Evolutionary conservation across 2,113 vertebrate species (phyloP).

Genomic region (Onychostruthus taczanowskii): DNA sequence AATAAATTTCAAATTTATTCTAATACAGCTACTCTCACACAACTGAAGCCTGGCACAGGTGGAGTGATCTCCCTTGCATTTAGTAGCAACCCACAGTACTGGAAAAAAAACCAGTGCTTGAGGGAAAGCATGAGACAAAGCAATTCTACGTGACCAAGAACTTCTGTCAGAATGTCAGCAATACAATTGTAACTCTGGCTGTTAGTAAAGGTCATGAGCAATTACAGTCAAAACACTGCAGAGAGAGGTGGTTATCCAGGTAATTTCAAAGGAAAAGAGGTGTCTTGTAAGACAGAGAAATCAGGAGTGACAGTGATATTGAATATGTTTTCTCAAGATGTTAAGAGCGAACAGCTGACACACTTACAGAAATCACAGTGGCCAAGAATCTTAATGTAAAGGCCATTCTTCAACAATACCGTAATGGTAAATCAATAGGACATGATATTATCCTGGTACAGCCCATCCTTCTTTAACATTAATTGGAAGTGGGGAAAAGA

Average conservation of each 20-base stretch:
- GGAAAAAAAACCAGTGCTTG: not conserved
- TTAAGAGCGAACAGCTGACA: not conserved
- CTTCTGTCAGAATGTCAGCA: not conserved
- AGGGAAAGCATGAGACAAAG: not conserved
- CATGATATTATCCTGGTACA: not conserved
- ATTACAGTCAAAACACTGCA: not conserved
- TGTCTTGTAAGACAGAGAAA: not conserved
- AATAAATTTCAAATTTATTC: too few species aligned
- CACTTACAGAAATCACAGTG: not conserved
- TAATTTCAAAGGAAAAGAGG: not conserved
- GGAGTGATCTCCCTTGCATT: not conserved
- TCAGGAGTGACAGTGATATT: not conserved
- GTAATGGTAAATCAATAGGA: not conserved
- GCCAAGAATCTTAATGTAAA: not conserved
- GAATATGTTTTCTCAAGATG: not conserved
- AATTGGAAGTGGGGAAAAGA: not conserved
- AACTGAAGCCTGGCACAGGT: not conserved
- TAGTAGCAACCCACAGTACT: not conserved
- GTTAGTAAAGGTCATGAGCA: not conserved
- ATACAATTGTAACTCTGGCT: not conserved
- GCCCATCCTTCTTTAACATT: not conserved
- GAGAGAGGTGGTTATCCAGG: not conserved
- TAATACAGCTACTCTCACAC: not conserved
- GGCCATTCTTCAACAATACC: not conserved
- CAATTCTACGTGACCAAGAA: accelerated